phyloP scores from a whole-genome alignment of 2,113 vertebrate genomes.

The Chionomys nivalis region DNA sequence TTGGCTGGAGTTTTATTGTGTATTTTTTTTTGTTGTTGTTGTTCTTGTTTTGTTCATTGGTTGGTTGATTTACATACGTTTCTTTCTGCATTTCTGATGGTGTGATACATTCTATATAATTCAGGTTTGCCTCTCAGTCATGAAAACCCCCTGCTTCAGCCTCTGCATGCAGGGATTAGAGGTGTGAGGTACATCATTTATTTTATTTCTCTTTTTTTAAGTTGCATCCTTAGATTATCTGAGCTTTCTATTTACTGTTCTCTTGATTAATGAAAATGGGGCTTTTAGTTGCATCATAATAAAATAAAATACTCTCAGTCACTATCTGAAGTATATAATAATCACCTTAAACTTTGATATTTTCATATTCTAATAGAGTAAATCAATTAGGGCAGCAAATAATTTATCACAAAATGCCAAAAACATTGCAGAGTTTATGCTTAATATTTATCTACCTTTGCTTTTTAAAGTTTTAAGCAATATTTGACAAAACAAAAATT shows the following conservation, averaged over 20 bases:
- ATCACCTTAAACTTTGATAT: constrained; percentile 53
- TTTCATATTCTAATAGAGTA: constrained; percentile 64
- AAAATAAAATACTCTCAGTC: constrained; percentile 29
- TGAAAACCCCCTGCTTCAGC: too few species aligned
- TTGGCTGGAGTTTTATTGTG: not conserved
- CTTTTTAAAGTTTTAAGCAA: not conserved
- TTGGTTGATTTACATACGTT: not conserved
- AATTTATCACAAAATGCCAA: constrained; percentile 2
- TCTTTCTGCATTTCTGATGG: not conserved
- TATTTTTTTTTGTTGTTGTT: not conserved
- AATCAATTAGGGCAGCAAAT: constrained; percentile 57
- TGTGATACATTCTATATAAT: not conserved
- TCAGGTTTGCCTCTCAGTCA: not conserved
- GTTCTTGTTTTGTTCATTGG: not conserved
- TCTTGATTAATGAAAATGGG: constrained; percentile 73
- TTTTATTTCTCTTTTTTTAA: not conserved
- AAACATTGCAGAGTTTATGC: not conserved
- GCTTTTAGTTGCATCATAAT: constrained; percentile 71
- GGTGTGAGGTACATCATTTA: not conserved
- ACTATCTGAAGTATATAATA: constrained; percentile 39
- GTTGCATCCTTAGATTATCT: not conserved
- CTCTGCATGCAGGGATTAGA: too few species aligned
- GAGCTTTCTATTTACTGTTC: constrained; percentile 52
- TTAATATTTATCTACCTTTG: not conserved
- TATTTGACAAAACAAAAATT: not conserved